A percentile compares a stretch with the other conserved stretches of the same genome.
These are phyloP conservation scores for Leucosticte australis DNA, from an alignment of 2,113 vertebrate species.

Conservation along the genomic window DNA sequence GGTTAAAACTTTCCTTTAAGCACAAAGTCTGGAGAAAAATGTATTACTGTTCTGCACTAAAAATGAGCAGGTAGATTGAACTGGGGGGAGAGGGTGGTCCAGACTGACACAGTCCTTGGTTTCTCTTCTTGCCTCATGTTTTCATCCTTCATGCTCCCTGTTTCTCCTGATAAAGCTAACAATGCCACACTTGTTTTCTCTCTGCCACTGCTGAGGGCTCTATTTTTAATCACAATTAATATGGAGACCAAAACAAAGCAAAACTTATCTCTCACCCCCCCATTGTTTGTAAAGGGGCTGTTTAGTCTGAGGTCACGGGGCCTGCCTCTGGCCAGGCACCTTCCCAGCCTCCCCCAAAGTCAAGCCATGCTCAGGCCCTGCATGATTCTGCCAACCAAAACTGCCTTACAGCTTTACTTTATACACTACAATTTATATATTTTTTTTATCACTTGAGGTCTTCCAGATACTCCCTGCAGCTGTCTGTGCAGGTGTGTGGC, in stretches of 20 bases:
- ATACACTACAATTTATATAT: neutral
- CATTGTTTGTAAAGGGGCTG: conserved; percentile 20
- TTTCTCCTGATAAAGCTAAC: conserved; percentile 55
- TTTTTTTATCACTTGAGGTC: neutral
- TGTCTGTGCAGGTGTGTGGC: neutral
- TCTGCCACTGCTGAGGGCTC: neutral
- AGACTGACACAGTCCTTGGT: neutral
- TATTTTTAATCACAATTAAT: conserved; percentile 51
- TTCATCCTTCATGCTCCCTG: neutral
- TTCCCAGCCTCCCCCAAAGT: neutral
- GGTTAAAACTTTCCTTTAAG: neutral
- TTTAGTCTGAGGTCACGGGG: neutral
- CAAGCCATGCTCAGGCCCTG: neutral
- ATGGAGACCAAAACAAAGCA: conserved; percentile 22
- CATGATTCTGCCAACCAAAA: neutral
- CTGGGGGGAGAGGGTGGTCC: rapidly evolving
- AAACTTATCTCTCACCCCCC: conserved; percentile 1
- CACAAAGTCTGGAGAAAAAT: neutral
- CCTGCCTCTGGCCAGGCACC: neutral
- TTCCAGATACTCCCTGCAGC: neutral
- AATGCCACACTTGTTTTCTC: conserved; percentile 42
- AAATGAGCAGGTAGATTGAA: neutral
- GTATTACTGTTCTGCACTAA: neutral
- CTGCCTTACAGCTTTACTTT: neutral
- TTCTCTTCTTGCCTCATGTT: neutral